A percentile compares a stretch with the other conserved stretches of the same genome.
These are phyloP conservation scores for Pollachius pollachius DNA, from an alignment of 2,113 vertebrate species.

Conservation along the genomic window DNA sequence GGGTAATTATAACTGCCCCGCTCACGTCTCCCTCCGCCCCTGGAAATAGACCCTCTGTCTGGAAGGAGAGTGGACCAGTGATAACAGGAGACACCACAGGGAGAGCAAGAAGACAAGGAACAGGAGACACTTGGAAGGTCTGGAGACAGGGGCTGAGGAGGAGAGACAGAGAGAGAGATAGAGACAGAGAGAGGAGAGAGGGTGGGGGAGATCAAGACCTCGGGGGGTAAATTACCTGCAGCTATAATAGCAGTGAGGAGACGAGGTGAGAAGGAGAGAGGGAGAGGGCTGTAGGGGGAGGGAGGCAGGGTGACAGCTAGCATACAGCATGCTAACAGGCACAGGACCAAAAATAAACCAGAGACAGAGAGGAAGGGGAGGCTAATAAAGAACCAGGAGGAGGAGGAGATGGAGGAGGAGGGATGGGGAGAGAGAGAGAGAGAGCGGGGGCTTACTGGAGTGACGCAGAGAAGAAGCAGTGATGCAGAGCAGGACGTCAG, in stretches of 20 bases:
- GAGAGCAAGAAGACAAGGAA: too few species aligned
- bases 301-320: conserved; percentile 15
- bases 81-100: too few species aligned
- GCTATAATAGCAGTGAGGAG: conserved; percentile 32
- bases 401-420: neutral
- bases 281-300: conserved; percentile 11
- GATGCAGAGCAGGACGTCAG: neutral
- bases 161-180: too few species aligned
- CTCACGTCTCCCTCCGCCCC: too few species aligned
- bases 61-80: too few species aligned
- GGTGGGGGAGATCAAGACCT: too few species aligned
- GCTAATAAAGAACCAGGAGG: conserved; percentile 7
- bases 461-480: neutral
- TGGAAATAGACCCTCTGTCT: too few species aligned
- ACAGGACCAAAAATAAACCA: conserved; percentile 54
- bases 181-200: too few species aligned
- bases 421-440: neutral
- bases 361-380: conserved; percentile 14
- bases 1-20: too few species aligned
- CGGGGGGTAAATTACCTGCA: too few species aligned
- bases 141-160: too few species aligned
- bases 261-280: conserved; percentile 18
- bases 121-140: too few species aligned
- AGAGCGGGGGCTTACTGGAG: neutral
- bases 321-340: conserved; percentile 34